Evolutionary conservation across 2,888 invertebrate species (phyloP), one percentile per base, ranked within the genome.

Genomic region (Lissocephala sabroskyi): DNA sequence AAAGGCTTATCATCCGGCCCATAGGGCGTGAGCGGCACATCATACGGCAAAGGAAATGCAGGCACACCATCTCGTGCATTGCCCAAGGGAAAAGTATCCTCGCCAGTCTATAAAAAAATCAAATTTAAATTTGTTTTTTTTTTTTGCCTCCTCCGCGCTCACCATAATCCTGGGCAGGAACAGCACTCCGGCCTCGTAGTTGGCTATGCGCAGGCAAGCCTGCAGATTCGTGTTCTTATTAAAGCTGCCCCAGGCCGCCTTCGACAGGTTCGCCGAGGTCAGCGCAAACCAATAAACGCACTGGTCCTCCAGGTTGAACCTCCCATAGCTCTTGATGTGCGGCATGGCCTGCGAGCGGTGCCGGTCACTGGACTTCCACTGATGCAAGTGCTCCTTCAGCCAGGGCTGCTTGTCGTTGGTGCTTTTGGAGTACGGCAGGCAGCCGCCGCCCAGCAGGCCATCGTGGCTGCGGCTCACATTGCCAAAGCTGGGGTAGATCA

Each of bases 211-310:
- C 1, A 87, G 80, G 0, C 87, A 87, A 0, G 84, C 84, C 80
- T 89, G 87, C 84, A 89, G 83, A 85, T 88, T 71, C 2, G 76
- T 54, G 33, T 87, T 88, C 53, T 88, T 89, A 57, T 89, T 89
- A 6, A 87, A 82, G 7, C 86, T 86, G 32, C 98, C 98, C 98
- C 98, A 98, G 0, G 98, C 98, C 1, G 98, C 96, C 86, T 97
- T 98, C 9, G 98, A 98, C 23, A 98, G 86, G 86, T 99, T 99
- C 0, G 95, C 96, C 45, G 97, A 97, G 0, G 97, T 97, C 0
- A 98, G 85, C 0, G 95, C 84, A 81, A 93, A 95, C 91, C 92
- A 98, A 51, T 84, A 81, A n/a, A 85, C 59, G 0, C 61, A 62
- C 30, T 73, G 71, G 0, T 82, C 75, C 0, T 94, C 91, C 0